Base-by-base conservation (phyloP, 2,888 invertebrate species). In the Caenorhabditis plicata region DNA sequence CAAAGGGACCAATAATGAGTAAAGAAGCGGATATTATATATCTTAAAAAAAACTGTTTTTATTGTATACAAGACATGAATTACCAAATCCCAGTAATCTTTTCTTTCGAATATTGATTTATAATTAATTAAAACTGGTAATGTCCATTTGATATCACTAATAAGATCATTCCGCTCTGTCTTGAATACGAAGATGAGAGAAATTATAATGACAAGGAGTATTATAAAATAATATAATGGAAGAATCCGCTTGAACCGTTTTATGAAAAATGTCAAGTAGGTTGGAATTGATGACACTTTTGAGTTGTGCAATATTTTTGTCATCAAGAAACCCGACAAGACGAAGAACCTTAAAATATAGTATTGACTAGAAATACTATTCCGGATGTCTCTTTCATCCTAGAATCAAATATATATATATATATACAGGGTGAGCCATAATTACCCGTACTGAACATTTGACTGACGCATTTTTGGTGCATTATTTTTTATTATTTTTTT, bases 1-100 rank as follows among this genome's bases (percentile, higher is more conserved):
- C 46, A 53, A 2, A 64, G 35, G 0, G 64, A 58, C 64, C 64
- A 64, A 5, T 54, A 38, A 45, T 64, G 64, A 7, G 53, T 57
- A 2, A 64, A 35, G 15, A 19, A 64, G 15, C 61, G 36, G 27
- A 54, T 47, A 3, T 41, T 26, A 13, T 25, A 53, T 41, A 9
- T 40, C 17, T 19, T 45, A 54, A 9, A n/a, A n/a, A n/a, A n/a
- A n/a, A n/a, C n/a, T n/a, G n/a, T n/a, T n/a, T n/a, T n/a, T n/a
- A n/a, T n/a, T n/a, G n/a, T n/a, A n/a, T n/a, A n/a, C n/a, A n/a
- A n/a, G n/a, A n/a, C n/a, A n/a, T n/a, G n/a, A n/a, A n/a, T n/a
- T n/a, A 57, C 44, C 36, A 44, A 43, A 25, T 64, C 47, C 50
- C 49, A 64, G 32, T 64, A 64, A 2, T 50, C 27, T 2, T 42